Conservation (phyloP, 1,140 invertebrate species). For the Plectrocnemia conspersa region DNA sequence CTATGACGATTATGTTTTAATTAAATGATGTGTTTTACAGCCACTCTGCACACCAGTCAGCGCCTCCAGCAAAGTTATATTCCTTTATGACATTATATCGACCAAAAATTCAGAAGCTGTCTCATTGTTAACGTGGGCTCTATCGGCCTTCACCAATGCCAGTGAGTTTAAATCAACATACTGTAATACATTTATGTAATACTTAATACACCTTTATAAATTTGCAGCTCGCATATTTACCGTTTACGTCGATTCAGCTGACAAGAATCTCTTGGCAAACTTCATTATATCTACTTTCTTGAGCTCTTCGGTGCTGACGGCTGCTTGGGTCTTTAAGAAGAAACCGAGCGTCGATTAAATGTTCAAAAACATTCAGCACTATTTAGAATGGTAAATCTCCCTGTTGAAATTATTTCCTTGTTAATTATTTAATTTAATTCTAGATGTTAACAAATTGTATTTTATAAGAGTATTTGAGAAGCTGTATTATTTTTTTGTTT, state of each 20-base stretch:
- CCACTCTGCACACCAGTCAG: constrained; percentile 66
- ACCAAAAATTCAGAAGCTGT: constrained; percentile 62
- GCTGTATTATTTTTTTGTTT: no score
- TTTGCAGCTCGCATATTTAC: constrained; percentile 63
- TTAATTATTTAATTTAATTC: no score
- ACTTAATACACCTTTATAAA: constrained; percentile 29
- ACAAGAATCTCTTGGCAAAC: constrained; percentile 58
- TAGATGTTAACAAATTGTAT: no score
- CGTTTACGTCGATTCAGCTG: constrained; percentile 61
- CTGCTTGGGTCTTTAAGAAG: constrained; percentile 43
- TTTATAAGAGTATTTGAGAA: no score
- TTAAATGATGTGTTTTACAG: constrained; percentile 46
- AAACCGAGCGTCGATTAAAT: constrained; percentile 8
- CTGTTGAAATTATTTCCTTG: no score
- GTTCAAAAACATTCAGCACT: no score
- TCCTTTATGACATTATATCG: constrained; percentile 59
- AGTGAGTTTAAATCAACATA: constrained; percentile 49
- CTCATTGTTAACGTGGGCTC: constrained; percentile 63
- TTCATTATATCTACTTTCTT: constrained; percentile 59
- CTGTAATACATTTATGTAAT: not conserved
- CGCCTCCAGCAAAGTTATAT: constrained; percentile 64
- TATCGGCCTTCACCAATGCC: constrained; percentile 65
- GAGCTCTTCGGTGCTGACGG: constrained; percentile 54
- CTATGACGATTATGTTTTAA: constrained; percentile 23
- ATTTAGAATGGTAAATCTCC: no score